Percentiles rank a stretch among this genome's conserved stretches.
These are phyloP conservation scores for Alauda arvensis DNA, from an alignment of 2,797 vertebrate species.

Conservation along the genomic window DNA sequence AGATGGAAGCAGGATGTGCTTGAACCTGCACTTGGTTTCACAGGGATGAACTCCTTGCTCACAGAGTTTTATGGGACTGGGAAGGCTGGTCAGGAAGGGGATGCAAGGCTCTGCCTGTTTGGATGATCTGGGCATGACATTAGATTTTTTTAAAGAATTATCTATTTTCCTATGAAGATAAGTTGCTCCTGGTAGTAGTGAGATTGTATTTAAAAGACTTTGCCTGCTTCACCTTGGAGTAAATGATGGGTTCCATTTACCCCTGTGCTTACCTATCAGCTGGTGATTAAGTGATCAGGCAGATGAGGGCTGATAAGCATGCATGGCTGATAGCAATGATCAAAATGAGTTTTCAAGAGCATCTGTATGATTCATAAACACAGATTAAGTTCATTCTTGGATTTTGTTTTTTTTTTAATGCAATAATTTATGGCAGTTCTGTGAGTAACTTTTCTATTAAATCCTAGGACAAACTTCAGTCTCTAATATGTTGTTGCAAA, in stretches of 20 bases:
- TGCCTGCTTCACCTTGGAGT: background rate
- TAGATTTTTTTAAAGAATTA: background rate
- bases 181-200: background rate
- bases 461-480: background rate
- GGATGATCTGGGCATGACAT: background rate
- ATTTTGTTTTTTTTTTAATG: background rate
- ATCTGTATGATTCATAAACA: background rate
- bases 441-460: background rate
- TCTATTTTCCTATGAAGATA: background rate
- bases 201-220: background rate
- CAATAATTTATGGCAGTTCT: background rate
- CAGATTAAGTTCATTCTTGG: background rate
- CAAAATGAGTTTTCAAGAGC: background rate
- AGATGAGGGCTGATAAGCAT: background rate
- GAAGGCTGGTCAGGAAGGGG: background rate
- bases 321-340: background rate
- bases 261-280: background rate
- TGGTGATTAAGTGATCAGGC: background rate
- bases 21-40: background rate
- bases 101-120: background rate
- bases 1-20: background rate
- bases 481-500: background rate
- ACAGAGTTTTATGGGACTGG: accelerated
- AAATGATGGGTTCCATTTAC: background rate
- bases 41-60: background rate